Conservation (phyloP, 2,888 invertebrate genomes). For the Encarsia formosa region DNA sequence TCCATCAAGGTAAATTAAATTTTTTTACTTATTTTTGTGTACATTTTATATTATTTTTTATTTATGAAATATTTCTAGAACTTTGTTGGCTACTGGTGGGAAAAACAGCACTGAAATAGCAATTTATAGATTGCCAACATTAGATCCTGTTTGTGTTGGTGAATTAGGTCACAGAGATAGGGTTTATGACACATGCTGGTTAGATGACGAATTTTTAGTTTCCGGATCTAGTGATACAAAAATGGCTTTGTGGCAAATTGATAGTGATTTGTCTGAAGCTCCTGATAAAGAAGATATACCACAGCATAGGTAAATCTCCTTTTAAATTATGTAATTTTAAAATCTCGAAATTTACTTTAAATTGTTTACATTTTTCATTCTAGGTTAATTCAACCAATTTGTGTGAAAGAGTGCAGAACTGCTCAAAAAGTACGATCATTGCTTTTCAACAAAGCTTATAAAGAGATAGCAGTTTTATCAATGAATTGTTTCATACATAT, state of each 20-base stretch:
- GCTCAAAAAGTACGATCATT: slow-evolving; percentile 80
- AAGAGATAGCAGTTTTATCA: slow-evolving; percentile 86
- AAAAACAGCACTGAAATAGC: slow-evolving; percentile 90
- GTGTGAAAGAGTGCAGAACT: slow-evolving; percentile 74
- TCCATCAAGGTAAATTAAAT: slow-evolving; percentile 61
- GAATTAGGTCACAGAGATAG: slow-evolving; percentile 88
- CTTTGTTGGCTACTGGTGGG: slow-evolving; percentile 86
- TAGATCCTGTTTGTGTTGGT: slow-evolving; percentile 91
- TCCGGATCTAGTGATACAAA: slow-evolving; percentile 90
- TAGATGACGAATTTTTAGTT: slow-evolving; percentile 92
- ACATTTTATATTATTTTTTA: background rate
- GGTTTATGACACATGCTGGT: slow-evolving; percentile 92
- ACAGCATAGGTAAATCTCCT: slow-evolving; percentile 46
- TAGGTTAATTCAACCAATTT: slow-evolving; percentile 57
- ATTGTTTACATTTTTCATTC: background rate
- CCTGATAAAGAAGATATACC: slow-evolving; percentile 54
- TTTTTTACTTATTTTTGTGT: too few relatives aligned
- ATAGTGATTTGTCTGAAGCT: slow-evolving; percentile 49
- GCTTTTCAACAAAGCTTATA: slow-evolving; percentile 78
- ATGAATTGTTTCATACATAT: slow-evolving; percentile 92
- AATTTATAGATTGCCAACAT: slow-evolving; percentile 83
- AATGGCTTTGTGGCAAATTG: slow-evolving; percentile 86
- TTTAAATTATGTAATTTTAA: background rate
- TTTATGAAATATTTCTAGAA: slow-evolving; percentile 50
- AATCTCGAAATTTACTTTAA: background rate